Base-by-base conservation (phyloP, 2,888 invertebrate species). In the Leptopilina drosophilae region DNA sequence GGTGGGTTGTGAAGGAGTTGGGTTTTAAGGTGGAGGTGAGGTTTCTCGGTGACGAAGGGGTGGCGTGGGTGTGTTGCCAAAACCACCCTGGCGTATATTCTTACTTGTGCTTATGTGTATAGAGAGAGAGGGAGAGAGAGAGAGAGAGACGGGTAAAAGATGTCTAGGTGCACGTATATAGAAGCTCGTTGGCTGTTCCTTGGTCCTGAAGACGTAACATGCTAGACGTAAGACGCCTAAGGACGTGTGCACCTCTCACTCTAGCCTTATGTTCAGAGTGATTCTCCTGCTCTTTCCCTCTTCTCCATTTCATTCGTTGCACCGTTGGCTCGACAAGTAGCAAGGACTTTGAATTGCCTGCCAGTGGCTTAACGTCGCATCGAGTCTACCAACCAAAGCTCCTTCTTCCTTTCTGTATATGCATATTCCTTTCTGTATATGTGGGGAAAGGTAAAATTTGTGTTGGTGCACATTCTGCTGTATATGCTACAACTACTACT, bases 341-440 rank as follows among this genome's bases (percentile, higher is more conserved):
- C 85, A 83, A 87, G 87, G 88, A 87, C 89, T 90, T 89, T 87
- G 90, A 91, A 91, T 91, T 90, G 90, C 90, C 90, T 90, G 89
- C 89, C 88, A 87, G 88, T 89, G 89, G 90, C 91, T 91, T 90
- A 90, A 88, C 88, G 89, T 90, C 87, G 80, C 88, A 89, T 90
- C 87, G 81, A 80, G 82, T 78, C 77, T 53, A 77, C 78, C 65
- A 80, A 76, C 77, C 78, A 69, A 33, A 33, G 75, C 82, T 76
- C 64, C 62, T 73, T 67, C 42, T 42, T 9, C 33, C 49, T 49
- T 49, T 49, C 49, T 49, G 11, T 49, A 49, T 49, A 49, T 49
- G 11, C 33, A 33, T 33, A 33, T 33, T 33, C 33, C 33, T 33
- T 33, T 33, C 33, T 33, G 20, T 20, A 33, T 33, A 33, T 33